Evolutionary conservation across 2,888 invertebrate genomes (phyloP).

Genomic region (Polylopha cassiicola): DNA sequence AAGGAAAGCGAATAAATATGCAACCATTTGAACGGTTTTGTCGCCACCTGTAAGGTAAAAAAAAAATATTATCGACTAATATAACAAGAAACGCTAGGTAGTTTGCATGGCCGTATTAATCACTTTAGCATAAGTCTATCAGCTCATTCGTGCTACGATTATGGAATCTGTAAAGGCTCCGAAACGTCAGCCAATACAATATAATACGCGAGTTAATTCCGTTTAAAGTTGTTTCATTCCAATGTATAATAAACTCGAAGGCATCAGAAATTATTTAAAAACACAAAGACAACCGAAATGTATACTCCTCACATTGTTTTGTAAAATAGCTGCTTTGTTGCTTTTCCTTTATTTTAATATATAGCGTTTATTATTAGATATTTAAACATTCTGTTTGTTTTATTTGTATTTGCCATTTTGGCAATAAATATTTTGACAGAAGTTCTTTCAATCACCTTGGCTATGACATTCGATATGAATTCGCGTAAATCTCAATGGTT

Average conservation of each 20-base stretch:
- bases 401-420: background rate
- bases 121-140: too few species aligned
- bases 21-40: constrained; percentile 39
- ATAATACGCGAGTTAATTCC: too few species aligned
- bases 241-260: too few species aligned
- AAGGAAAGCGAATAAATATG: constrained; percentile 30
- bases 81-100: too few species aligned
- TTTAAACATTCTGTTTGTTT: background rate
- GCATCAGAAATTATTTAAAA: too few species aligned
- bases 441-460: constrained; percentile 5
- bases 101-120: too few species aligned
- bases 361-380: background rate
- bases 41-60: constrained; percentile 36
- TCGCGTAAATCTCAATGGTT: background rate
- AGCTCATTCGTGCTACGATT: too few species aligned
- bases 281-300: too few species aligned
- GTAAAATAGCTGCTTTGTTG: background rate
- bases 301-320: constrained; percentile 10
- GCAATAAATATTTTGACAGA: constrained; percentile 8
- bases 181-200: too few species aligned
- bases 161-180: too few species aligned
- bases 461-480: background rate
- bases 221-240: too few species aligned
- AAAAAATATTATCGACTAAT: constrained; percentile 1
- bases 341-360: background rate